phyloP scores from a whole-genome alignment of 2,113 vertebrate genomes.

The Mormoops blainvillei region DNA sequence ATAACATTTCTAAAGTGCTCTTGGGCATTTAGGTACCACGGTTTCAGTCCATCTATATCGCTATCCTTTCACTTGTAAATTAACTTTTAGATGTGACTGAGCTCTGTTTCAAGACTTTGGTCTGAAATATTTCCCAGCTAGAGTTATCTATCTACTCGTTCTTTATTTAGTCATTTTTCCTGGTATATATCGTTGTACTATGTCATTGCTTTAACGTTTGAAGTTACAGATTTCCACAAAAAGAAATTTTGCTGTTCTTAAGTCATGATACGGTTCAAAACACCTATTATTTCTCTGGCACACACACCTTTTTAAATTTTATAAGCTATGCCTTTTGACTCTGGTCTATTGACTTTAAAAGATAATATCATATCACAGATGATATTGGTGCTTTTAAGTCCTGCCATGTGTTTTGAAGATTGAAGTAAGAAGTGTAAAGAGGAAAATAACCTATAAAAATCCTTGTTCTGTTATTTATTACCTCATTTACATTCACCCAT shows the following conservation, averaged over 20 bases:
- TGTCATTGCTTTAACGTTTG: conserved; percentile 5
- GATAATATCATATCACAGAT: not conserved
- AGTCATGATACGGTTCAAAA: not conserved
- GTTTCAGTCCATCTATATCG: not conserved
- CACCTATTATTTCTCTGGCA: not conserved
- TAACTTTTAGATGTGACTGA: not conserved
- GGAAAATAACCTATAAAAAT: not conserved
- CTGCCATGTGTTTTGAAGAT: not conserved
- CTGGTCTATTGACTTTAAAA: not conserved
- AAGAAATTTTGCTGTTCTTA: conserved; percentile 1
- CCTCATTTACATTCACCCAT: not conserved
- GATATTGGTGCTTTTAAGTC: not conserved
- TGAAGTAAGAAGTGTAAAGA: not conserved
- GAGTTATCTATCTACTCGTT: not conserved
- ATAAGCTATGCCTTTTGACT: not conserved
- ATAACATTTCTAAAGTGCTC: conserved; percentile 2
- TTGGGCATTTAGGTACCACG: not conserved
- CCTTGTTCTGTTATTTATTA: not conserved
- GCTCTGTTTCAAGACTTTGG: not conserved
- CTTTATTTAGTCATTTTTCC: not conserved
- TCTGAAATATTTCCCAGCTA: not conserved
- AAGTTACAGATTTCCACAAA: not conserved
- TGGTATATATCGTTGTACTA: not conserved
- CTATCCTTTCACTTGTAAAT: not conserved
- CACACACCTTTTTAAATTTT: not conserved